Base-by-base conservation (phyloP, 2,113 vertebrate species). In the Hydrolagus affinis region DNA sequence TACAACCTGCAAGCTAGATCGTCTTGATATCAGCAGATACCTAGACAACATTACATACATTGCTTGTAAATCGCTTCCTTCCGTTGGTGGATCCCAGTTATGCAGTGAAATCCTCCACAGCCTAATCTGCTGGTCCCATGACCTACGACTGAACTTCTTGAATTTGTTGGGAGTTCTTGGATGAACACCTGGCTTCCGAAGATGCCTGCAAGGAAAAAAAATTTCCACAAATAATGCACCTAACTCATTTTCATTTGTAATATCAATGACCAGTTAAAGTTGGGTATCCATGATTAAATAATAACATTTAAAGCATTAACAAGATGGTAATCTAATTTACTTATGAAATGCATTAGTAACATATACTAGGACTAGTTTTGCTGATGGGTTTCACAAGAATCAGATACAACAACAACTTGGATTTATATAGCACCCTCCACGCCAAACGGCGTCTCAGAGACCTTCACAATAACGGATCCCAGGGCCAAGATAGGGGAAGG, bases 111-210 rank as follows among this genome's bases (percentile, higher is more conserved):
- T 96, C 87, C 95, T 96, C 98, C 98, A 99, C 15, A 98, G 91
- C 72, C 94, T 97, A 86, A 99, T 98, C 85, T 99, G 98, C 88
- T 99, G 97, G 91, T 99, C 98, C 98, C 98, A 99, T 0, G 98
- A 99, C 59, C 97, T 94, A 0, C 98, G 96, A 88, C 97, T 99
- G 78, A 98, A 99, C 88, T 99, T 99, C 89, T 96, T 96, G 86
- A 99, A 99, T 85, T 99, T 99, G 87, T 99, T 99, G 3, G 98
- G 98, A 68, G 98, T 99, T 78, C 95, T 95, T 30, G 98, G 98
- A 85, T 99, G 98, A 86, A 98, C 86, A 0, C 96, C 95, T 0
- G 95, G 92, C 86, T 98, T 91, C 56, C 98, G 95, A 87, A 96
- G 88, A 85, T 95, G 95, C 77, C 98, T 99, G 0, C 0, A 1